A percentile compares a stretch with the other conserved stretches of the same genome.
These are phyloP conservation scores for Pantala flavescens DNA, from an alignment of 1,140 invertebrate genomes.

Conservation along the genomic window DNA sequence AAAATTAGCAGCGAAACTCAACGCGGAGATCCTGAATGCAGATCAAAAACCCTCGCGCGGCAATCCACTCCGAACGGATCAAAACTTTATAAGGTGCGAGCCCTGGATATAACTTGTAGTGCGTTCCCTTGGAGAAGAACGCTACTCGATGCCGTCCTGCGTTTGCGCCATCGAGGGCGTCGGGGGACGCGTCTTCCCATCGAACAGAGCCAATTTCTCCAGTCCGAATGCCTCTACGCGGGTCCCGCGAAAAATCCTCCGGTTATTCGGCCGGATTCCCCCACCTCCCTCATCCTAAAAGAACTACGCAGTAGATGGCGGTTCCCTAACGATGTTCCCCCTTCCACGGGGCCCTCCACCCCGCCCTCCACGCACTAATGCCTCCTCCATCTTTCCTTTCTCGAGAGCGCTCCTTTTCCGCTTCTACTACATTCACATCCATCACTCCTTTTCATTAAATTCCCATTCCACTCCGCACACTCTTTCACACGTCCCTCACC, in stretches of 20 bases:
- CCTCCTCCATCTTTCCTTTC: not conserved
- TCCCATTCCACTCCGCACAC: not conserved
- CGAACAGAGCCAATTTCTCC: not conserved
- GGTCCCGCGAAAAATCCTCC: not conserved
- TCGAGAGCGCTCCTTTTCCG: not conserved
- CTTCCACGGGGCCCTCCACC: not conserved
- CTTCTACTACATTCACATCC: not conserved
- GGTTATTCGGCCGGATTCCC: not conserved
- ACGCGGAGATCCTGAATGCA: no score
- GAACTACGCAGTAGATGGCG: not conserved
- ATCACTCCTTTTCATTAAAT: conserved; percentile 8
- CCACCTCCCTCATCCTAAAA: not conserved
- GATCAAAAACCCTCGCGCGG: no score
- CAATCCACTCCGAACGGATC: no score
- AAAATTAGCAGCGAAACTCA: no score
- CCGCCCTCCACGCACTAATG: not conserved
- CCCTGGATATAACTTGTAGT: no score
- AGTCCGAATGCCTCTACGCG: not conserved
- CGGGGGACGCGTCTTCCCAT: no score
- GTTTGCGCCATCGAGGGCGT: no score
- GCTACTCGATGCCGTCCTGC: no score
- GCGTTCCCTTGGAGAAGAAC: no score
- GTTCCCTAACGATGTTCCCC: not conserved
- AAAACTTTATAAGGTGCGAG: no score
- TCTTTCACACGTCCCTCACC: not conserved